These are phyloP conservation scores for Anableps anableps DNA, from an alignment of 2,797 vertebrate species.

Conservation along the genomic window DNA sequence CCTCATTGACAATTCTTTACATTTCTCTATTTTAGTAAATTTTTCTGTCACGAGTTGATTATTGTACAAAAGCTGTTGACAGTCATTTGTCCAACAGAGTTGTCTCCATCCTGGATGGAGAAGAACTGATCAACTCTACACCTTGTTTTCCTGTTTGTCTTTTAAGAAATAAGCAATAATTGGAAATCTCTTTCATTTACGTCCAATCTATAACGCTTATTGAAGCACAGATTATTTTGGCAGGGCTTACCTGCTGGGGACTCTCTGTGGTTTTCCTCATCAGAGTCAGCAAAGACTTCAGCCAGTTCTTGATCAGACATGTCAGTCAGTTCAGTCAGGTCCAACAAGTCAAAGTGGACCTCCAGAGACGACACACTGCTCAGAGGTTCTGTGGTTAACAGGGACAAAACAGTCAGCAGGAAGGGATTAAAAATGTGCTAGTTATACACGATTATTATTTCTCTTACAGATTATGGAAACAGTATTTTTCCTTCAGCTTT, in stretches of 20 bases:
- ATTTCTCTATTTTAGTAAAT: neutral
- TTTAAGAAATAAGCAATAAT: neutral
- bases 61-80: neutral
- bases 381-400: constrained; percentile 87
- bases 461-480: neutral
- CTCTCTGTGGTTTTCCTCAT: constrained; percentile 91
- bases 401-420: constrained; percentile 7
- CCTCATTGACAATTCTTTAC: constrained; percentile 1
- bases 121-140: neutral
- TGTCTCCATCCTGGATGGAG: neutral
- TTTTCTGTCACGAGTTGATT: neutral
- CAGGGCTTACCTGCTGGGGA: constrained; percentile 83
- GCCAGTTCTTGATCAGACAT: constrained; percentile 98
- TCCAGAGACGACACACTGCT: constrained; percentile 97
- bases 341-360: constrained; percentile 97
- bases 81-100: neutral
- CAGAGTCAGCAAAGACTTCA: constrained; percentile 95
- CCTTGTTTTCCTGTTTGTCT: neutral
- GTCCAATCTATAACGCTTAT: neutral
- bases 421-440: constrained; percentile 1
- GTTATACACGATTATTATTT: neutral
- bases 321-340: constrained; percentile 95
- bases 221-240: neutral
- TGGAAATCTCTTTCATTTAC: neutral
- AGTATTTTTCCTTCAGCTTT: too few species aligned